phyloP scores from a whole-genome alignment of 2,888 invertebrate genomes.

The Onthophagus sagittarius region DNA sequence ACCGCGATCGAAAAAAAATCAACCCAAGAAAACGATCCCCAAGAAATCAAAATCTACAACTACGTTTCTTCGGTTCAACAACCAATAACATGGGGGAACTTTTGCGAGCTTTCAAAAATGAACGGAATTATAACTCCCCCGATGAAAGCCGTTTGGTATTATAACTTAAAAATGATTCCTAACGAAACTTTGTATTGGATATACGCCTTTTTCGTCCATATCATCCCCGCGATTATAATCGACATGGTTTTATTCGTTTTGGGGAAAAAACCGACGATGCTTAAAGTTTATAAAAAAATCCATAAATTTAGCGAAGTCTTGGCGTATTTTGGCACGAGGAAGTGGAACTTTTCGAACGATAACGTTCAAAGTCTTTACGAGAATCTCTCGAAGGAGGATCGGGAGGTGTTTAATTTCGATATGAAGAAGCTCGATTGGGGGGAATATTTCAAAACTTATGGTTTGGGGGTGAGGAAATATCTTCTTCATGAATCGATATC shows the following conservation, averaged over 20 bases:
- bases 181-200: constrained; percentile 45
- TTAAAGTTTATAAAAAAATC: constrained; percentile 74
- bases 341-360: constrained; percentile 53
- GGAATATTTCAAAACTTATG: constrained; percentile 62
- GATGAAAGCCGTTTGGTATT: constrained; percentile 54
- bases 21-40: constrained; percentile 8
- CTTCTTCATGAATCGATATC: constrained; percentile 73
- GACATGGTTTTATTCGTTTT: constrained; percentile 53
- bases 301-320: constrained; percentile 72
- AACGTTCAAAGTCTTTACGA: constrained; percentile 58
- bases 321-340: constrained; percentile 69
- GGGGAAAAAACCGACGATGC: constrained; percentile 53
- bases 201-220: constrained; percentile 56
- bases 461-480: constrained; percentile 68
- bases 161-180: constrained; percentile 30
- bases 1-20: constrained; percentile 30
- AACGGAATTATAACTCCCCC: constrained; percentile 54
- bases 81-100: constrained; percentile 74
- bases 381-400: constrained; percentile 47
- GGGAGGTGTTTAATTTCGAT: constrained; percentile 66
- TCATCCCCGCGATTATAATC: constrained; percentile 58
- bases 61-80: constrained; percentile 79
- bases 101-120: constrained; percentile 52
- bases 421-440: constrained; percentile 69
- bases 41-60: constrained; percentile 66